Conservation (phyloP, 2,888 invertebrate species). For the Lasioglossum calceatum region DNA sequence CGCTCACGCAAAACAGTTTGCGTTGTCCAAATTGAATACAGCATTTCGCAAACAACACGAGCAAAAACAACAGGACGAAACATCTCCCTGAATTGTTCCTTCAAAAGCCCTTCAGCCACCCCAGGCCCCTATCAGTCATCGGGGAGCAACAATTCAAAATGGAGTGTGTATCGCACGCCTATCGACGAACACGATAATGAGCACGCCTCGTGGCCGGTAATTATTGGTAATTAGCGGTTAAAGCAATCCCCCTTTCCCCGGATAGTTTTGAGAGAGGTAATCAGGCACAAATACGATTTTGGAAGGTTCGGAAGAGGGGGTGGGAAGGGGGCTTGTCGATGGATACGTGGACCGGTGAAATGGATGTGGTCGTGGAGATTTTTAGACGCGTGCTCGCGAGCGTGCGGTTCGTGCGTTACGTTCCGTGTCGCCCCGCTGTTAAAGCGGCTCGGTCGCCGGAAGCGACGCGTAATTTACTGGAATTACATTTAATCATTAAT, state of each 20-base stretch:
- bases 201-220: conserved; percentile 37
- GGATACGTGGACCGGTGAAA: conserved; percentile 15
- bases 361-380: conserved; percentile 16
- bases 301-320: neutral
- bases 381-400: neutral
- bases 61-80: neutral
- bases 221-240: conserved; percentile 51
- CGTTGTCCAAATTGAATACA: neutral
- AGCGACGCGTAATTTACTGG: conserved; percentile 63
- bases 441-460: conserved; percentile 54
- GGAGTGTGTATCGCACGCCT: conserved; percentile 2
- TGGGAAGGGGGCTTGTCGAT: neutral
- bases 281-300: conserved; percentile 34
- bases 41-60: neutral
- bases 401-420: conserved; percentile 44
- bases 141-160: conserved; percentile 29
- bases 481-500: conserved; percentile 70
- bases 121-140: neutral
- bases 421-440: conserved; percentile 66
- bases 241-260: conserved; percentile 23
- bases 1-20: neutral
- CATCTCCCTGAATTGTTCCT: conserved; percentile 29
- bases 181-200: conserved; percentile 42
- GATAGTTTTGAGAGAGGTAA: conserved; percentile 38
- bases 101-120: neutral